Evolutionary conservation across 2,888 invertebrate genomes (phyloP), one percentile per base, ranked within the genome.

Genomic region (Gibbula magus): DNA sequence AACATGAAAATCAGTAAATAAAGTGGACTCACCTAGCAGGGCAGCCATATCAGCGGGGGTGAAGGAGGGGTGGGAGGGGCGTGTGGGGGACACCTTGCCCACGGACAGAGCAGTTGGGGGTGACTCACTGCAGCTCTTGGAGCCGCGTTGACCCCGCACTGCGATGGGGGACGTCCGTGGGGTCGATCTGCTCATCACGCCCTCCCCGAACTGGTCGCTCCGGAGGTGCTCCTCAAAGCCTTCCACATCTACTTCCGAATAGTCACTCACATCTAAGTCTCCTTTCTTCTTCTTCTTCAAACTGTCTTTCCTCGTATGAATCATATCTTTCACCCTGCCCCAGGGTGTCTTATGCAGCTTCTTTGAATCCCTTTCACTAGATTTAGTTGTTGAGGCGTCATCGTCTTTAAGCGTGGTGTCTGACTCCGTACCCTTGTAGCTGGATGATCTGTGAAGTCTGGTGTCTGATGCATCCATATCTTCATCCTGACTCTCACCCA

Each of bases 251-350:
- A 85, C 83, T 83, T 92, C 89, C 66, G 88, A 87, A 70, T 89
- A 82, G 83, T 90, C 90, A 54, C 84, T 83, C 66, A 86, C 83
- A 29, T 85, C 85, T 74, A 83, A 75, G 74, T 86, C 86, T 79
- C 87, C 87, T 66, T 86, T 83, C 20, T 83, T 84, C 22, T 84
- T 93, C 89, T 94, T 94, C 92, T 95, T 95, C 80, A 95, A 94
- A 22, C 95, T 95, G 84, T 95, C 95, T 82, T 95, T 94, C 77
- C 95, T 94, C 0, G 95, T 95, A 89, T 96, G 95, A 83, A 96
- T 95, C 80, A 96, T 96, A 88, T 96, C 95, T 83, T 96, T 95
- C 94, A 96, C 95, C 92, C 96, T 95, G 0, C 95, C 95, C 96
- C 96, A 96, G 0, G 96, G 95, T n/a, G 95, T 95, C 90, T 95